Base-by-base conservation (phyloP, 2,797 vertebrate genomes). In the Leptatherina wallacei region DNA sequence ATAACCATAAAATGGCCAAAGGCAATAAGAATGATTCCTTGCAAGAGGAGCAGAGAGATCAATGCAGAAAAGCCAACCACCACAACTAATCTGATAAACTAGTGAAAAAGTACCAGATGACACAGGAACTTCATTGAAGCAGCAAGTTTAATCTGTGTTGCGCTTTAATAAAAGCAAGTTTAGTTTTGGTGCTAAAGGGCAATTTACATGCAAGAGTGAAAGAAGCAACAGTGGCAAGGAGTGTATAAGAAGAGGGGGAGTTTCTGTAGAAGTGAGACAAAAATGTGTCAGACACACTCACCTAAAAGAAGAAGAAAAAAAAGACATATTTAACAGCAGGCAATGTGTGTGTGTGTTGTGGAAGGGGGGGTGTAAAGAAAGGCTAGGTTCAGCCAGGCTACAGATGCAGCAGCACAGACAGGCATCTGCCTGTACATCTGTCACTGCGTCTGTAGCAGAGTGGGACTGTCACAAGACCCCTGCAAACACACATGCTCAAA, bases 371-470 rank as follows among this genome's bases (percentile, higher is more conserved):
- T 52, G 54, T 36, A 6, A 12, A 11, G 24, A 5, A 61, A 61
- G 35, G 57, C 7, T n/a, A 20, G 64, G 77, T 80, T 72, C 77
- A 88, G 71, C 79, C 24, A 71, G 76, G 66, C 75, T 83, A 65
- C 77, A 89, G 83, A 88, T 88, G 78, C 78, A 85, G 65, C 65
- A 11, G 74, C 84, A 80, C 85, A 87, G 83, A 91, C 81, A 64
- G 77, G 77, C 89, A 91, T 92, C 90, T 89, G 90, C 80, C 76
- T 2, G 33, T 83, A 78, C 88, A 92, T 92, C 90, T 91, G 91
- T 74, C 84, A 81, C 75, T 81, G 85, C 69, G 35, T 88, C 84
- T 82, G 78, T 62, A 80, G 65, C 86, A 74, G 67, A 69, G 73
- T 0, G 55, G 36, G 70, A 7, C 73, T 63, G 60, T 72, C 83